A percentile compares a stretch with the other conserved stretches of the same genome.
These are phyloP conservation scores for Patagioenas fasciata DNA, from an alignment of 2,113 vertebrate species.

Conservation along the genomic window DNA sequence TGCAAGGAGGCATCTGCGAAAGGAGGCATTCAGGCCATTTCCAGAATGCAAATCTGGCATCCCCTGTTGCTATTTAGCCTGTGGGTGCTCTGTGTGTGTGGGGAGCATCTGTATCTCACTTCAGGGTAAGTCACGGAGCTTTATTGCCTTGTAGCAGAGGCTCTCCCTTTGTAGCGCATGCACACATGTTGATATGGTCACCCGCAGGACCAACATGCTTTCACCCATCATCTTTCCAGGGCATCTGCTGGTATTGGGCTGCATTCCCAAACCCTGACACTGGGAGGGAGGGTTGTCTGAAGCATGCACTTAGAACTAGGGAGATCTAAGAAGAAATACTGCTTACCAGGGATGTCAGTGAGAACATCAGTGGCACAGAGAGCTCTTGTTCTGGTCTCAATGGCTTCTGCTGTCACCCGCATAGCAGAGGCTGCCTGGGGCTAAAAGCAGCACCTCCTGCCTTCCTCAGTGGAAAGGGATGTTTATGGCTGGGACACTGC, in stretches of 20 bases:
- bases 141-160: background rate
- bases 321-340: background rate
- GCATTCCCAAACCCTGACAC: background rate
- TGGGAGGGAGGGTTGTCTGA: background rate
- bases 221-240: background rate
- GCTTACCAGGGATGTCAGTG: background rate
- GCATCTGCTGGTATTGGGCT: background rate
- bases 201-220: background rate
- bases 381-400: background rate
- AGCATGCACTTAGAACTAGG: background rate
- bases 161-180: background rate
- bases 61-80: background rate
- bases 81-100: background rate
- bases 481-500: background rate
- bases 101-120: background rate
- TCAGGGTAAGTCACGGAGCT: background rate
- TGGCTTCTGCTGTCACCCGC: background rate
- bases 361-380: background rate
- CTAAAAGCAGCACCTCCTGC: background rate
- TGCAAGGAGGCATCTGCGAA: background rate
- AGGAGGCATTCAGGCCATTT: background rate
- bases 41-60: background rate
- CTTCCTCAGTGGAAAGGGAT: background rate
- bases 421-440: background rate
- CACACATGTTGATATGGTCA: background rate